phyloP scores from a whole-genome alignment of 2,888 invertebrate genomes.

The Zootermopsis nevadensis region DNA sequence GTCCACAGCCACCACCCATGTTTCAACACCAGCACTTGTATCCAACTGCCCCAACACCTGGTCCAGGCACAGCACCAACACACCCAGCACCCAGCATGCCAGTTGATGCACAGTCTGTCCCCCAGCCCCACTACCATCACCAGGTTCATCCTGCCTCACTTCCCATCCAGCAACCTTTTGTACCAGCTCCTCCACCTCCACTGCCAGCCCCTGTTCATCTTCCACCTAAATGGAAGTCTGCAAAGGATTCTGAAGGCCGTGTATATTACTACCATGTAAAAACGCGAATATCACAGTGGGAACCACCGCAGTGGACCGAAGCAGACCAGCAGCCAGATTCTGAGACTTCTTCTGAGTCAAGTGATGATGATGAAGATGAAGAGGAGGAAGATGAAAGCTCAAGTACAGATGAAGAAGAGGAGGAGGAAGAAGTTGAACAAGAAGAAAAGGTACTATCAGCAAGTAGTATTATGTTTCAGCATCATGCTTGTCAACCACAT shows the following conservation, averaged over 20 bases:
- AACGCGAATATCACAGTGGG: slow-evolving; percentile 82
- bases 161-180: slow-evolving; percentile 48
- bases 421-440: slow-evolving; percentile 56
- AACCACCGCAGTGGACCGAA: slow-evolving; percentile 69
- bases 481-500: no score
- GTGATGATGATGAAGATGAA: slow-evolving; percentile 53
- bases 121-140: slow-evolving; percentile 48
- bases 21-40: slow-evolving; percentile 51
- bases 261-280: slow-evolving; percentile 92
- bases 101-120: slow-evolving; percentile 20
- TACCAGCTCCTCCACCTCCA: slow-evolving; percentile 49
- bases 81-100: slow-evolving; percentile 36
- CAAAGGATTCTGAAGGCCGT: slow-evolving; percentile 83
- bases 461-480: no score
- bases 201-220: slow-evolving; percentile 68
- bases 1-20: slow-evolving; percentile 45
- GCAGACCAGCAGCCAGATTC: slow-evolving; percentile 55
- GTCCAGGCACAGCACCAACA: neutral
- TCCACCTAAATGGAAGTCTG: slow-evolving; percentile 90
- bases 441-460: slow-evolving; percentile 57
- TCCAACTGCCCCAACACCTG: slow-evolving; percentile 23
- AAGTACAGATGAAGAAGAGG: slow-evolving; percentile 56
- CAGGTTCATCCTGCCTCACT: slow-evolving; percentile 49
- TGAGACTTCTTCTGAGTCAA: slow-evolving; percentile 45
- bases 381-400: slow-evolving; percentile 57